phyloP scores from a whole-genome alignment of 1,140 invertebrate genomes.

The Aplysia californica region DNA sequence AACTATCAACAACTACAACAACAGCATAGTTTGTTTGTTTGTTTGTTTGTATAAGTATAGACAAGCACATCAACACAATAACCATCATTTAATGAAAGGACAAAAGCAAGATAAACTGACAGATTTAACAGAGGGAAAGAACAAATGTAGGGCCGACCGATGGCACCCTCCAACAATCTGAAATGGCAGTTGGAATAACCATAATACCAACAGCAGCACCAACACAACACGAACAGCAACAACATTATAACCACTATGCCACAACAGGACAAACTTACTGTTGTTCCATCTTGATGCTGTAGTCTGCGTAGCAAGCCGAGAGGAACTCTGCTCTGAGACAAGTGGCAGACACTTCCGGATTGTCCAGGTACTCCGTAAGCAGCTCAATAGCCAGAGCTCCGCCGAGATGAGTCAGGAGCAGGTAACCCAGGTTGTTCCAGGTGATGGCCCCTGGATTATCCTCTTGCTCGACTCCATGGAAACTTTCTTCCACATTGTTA shows the following conservation, averaged over 20 bases:
- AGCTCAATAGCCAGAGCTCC: constrained; percentile 16
- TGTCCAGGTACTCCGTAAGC: constrained; percentile 5
- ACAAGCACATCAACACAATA: no score
- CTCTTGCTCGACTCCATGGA: no score
- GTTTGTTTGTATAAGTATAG: no score
- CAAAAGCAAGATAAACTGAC: no score
- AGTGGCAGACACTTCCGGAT: not conserved
- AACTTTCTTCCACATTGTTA: no score
- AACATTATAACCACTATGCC: not conserved
- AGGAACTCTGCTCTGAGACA: constrained; percentile 12
- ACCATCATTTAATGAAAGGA: no score
- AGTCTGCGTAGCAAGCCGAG: constrained; percentile 8
- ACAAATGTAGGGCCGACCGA: no score
- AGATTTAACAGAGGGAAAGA: no score
- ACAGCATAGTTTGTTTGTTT: no score
- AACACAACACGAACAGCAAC: not conserved
- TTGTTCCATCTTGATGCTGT: constrained; percentile 6
- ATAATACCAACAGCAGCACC: not conserved
- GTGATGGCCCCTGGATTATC: not conserved
- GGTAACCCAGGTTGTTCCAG: constrained; percentile 11
- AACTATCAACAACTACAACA: no score
- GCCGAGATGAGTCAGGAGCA: constrained; percentile 13
- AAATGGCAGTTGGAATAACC: not conserved
- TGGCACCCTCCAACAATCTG: no score
- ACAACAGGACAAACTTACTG: constrained; percentile 9